Conservation (phyloP, 2,888 invertebrate species). For the Thymelicus sylvestris region DNA sequence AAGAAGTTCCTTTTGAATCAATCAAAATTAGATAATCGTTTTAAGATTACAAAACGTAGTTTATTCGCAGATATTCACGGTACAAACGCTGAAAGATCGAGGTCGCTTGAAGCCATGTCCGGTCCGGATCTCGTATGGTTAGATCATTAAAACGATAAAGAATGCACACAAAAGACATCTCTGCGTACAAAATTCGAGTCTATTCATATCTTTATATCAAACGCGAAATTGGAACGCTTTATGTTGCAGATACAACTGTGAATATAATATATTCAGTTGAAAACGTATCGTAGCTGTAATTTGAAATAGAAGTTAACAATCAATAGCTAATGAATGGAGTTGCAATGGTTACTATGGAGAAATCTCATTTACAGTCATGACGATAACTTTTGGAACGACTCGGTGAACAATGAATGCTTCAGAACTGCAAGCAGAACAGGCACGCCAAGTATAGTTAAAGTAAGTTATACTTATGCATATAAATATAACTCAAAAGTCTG, state of each 20-base stretch:
- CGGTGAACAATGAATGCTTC: too few species aligned
- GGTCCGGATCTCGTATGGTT: neutral
- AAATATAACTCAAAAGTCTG: too few species aligned
- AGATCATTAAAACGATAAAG: conserved; percentile 4
- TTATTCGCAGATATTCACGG: neutral
- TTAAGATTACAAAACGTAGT: neutral
- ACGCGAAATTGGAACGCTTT: neutral
- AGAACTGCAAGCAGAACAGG: too few species aligned
- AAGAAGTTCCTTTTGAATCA: too few species aligned
- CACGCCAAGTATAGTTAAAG: too few species aligned
- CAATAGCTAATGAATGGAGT: too few species aligned
- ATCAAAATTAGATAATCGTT: neutral
- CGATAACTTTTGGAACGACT: too few species aligned
- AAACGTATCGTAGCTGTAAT: neutral
- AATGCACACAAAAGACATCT: conserved; percentile 4
- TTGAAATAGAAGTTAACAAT: too few species aligned
- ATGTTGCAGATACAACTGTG: neutral
- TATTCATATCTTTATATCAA: neutral
- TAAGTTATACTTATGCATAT: too few species aligned
- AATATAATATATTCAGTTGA: neutral
- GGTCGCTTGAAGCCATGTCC: neutral
- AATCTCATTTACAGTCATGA: too few species aligned
- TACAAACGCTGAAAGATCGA: conserved; percentile 1
- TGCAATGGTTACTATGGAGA: too few species aligned
- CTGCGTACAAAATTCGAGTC: neutral